phyloP scores from a whole-genome alignment of 2,888 invertebrate genomes.

The Temnothorax unifasciatus region DNA sequence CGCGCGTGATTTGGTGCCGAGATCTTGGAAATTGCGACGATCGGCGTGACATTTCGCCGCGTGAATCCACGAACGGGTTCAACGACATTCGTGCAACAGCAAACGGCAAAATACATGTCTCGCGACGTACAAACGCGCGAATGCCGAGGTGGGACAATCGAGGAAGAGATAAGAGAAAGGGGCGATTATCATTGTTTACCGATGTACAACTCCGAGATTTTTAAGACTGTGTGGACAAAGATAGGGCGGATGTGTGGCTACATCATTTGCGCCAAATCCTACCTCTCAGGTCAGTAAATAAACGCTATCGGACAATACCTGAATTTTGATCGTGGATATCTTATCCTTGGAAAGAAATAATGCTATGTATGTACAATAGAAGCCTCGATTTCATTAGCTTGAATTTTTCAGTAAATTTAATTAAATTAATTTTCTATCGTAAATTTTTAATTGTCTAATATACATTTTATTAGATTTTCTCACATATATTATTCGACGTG shows the following conservation, averaged over 20 bases:
- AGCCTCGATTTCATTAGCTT: neutral
- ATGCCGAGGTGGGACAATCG: constrained; percentile 38
- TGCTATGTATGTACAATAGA: neutral
- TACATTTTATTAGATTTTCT: neutral
- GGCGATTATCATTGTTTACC: constrained; percentile 50
- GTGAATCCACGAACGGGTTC: constrained; percentile 35
- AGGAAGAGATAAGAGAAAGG: constrained; percentile 32
- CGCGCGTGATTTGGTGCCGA: neutral
- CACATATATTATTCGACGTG: neutral
- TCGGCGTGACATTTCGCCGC: constrained; percentile 20
- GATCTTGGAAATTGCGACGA: constrained; percentile 35
- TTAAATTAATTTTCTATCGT: neutral
- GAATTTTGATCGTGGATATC: neutral
- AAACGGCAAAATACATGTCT: neutral
- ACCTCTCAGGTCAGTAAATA: constrained; percentile 82
- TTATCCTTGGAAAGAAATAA: neutral
- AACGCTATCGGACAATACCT: neutral
- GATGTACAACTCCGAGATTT: constrained; percentile 82
- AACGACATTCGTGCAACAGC: constrained; percentile 26
- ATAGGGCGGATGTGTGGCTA: constrained; percentile 84
- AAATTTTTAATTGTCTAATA: neutral
- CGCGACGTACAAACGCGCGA: constrained; percentile 56
- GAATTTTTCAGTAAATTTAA: neutral
- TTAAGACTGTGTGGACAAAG: constrained; percentile 83
- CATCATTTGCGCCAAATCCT: constrained; percentile 83